Percentiles rank a stretch among this genome's conserved stretches.
phyloP scores from a whole-genome alignment of 2,888 invertebrate species.

The Agrochola lychnidis region DNA sequence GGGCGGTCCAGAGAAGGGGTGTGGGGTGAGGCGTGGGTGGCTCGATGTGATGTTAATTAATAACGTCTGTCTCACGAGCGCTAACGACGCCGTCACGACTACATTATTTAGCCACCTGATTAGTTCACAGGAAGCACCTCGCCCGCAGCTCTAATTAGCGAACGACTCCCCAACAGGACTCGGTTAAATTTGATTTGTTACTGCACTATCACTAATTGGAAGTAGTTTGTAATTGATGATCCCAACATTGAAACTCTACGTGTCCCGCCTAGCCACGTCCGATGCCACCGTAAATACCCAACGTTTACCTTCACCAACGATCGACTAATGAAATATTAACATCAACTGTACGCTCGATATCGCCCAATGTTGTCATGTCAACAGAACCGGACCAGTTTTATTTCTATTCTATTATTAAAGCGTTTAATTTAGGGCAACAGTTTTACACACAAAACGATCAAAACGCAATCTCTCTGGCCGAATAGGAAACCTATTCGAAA shows the following conservation, averaged over 20 bases:
- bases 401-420: conserved; percentile 89
- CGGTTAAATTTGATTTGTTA: conserved; percentile 87
- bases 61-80: conserved; percentile 89
- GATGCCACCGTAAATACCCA: conserved; percentile 56
- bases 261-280: conserved; percentile 65
- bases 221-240: conserved; percentile 84
- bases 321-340: conserved; percentile 84
- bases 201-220: conserved; percentile 88
- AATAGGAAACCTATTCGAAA: conserved; percentile 90
- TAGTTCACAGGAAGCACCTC: conserved; percentile 85
- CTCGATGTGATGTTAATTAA: conserved; percentile 88
- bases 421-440: conserved; percentile 90
- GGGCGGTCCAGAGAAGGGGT: conserved; percentile 54
- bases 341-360: conserved; percentile 74
- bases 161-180: conserved; percentile 79
- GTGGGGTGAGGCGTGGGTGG: conserved; percentile 62
- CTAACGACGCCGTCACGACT: conserved; percentile 89
- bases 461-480: conserved; percentile 88
- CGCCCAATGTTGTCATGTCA: conserved; percentile 76
- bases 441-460: conserved; percentile 89
- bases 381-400: conserved; percentile 81
- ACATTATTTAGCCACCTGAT: conserved; percentile 90
- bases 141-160: conserved; percentile 88
- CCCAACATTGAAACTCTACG: conserved; percentile 74
- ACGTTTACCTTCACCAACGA: conserved; percentile 78